phyloP scores from a whole-genome alignment of 2,888 invertebrate genomes.

The Calephelis perditalis region DNA sequence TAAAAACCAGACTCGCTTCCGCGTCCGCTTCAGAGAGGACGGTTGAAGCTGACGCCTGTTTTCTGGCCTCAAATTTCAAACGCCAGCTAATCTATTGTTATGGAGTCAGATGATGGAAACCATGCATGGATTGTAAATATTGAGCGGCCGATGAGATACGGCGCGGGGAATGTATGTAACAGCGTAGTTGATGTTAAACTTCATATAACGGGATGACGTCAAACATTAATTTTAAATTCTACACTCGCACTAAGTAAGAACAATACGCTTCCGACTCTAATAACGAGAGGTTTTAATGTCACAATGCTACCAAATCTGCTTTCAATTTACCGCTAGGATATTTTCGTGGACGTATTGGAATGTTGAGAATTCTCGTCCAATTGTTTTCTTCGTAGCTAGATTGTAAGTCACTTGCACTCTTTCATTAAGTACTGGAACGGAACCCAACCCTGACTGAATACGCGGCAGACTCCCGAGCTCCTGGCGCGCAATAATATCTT shows the following conservation, averaged over 20 bases:
- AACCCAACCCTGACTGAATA: too few species aligned
- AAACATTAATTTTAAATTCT: conserved; percentile 7
- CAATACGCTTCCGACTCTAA: not conserved
- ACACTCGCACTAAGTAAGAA: conserved; percentile 2
- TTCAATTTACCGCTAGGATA: not conserved
- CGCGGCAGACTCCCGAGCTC: too few species aligned
- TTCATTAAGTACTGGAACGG: too few species aligned
- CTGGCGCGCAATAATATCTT: too few species aligned
- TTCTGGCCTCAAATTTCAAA: conserved; percentile 33
- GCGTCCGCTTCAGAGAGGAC: too few species aligned
- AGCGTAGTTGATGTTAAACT: conserved; percentile 4
- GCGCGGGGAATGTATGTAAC: not conserved
- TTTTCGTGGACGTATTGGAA: not conserved
- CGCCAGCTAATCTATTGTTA: conserved; percentile 38
- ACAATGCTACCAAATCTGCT: conserved; percentile 11
- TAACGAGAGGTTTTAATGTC: too few species aligned
- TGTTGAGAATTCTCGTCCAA: conserved; percentile 5
- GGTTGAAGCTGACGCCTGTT: conserved; percentile 18
- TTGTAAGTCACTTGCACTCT: too few species aligned
- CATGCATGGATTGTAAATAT: conserved; percentile 49
- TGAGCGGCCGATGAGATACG: conserved; percentile 31
- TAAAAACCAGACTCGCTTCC: conserved; percentile 10
- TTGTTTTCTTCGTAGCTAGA: not conserved
- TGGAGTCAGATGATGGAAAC: conserved; percentile 45
- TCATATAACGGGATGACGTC: not conserved